Evolutionary conservation across 1,140 invertebrate species (phyloP), one percentile per base, ranked within the genome.

Genomic region (Bacillus rossius): DNA sequence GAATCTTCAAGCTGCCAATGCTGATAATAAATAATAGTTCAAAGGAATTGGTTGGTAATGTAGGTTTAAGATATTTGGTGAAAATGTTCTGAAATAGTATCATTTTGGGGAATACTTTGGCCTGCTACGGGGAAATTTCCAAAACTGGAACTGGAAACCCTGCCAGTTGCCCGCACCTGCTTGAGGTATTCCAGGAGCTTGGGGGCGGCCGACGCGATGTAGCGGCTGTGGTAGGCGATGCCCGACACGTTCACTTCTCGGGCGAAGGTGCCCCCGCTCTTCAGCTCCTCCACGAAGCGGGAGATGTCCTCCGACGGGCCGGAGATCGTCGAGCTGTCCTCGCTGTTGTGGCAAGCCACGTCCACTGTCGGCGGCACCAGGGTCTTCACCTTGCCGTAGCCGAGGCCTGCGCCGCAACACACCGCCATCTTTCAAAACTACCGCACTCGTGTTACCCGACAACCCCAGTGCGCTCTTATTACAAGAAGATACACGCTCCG

Each of bases 141-240:
- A 8, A 17, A 45, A 45, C 16, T 19, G 22, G 8, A 17, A 45
- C 16, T 4, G 22, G 7, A 17, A 45, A 45, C 7, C 42, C 8
- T 45, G 8, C 17, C 3, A 22, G 22, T 19, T 7, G 16, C 17
- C 8, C 42, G 8, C 66, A 91, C 83, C 69, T 89, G 74, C 68
- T 76, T 81, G 57, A 96, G 71, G 63, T 88, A 85, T 61, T 82
- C 75, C 13, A 90, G 69, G 8, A 98, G 75, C 38, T 77, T 81
- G 0, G 89, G 84, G 17, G 88, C 87, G 59, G 81, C 78, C 48
- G 68, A 62, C 14, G 64, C 67, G 74, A 85, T 82, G 54, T 75
- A 78, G 29, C 77, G 72, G 23, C 81, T 82, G 67, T 85, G 83
- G 69, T 85, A 86, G 8, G 84, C 81, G 20, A 83, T 76, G 42